A percentile compares a stretch with the other conserved stretches of the same genome.
phyloP scores from a whole-genome alignment of 2,113 vertebrate species.

The Rousettus leschenaultii region DNA sequence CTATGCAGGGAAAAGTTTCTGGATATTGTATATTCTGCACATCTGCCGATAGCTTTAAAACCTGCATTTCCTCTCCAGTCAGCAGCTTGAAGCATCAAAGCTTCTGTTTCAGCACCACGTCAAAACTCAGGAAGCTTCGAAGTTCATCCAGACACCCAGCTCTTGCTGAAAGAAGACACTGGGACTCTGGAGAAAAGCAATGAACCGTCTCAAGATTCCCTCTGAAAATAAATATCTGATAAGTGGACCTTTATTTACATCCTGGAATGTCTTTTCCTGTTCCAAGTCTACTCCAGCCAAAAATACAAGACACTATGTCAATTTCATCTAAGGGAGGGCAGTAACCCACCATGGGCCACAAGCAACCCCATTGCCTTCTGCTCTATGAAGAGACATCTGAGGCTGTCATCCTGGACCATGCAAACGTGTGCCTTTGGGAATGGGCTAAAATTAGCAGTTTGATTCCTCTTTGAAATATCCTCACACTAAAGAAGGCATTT shows the following conservation, averaged over 20 bases:
- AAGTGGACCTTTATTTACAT: slow-evolving; percentile 33
- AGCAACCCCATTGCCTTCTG: not conserved
- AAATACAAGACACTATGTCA: not conserved
- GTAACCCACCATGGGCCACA: not conserved
- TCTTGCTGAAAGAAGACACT: slow-evolving; percentile 61
- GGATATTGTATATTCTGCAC: slow-evolving; percentile 1
- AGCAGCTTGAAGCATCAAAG: slow-evolving; percentile 72
- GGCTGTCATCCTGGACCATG: not conserved
- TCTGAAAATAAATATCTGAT: slow-evolving; percentile 64
- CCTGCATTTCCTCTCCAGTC: slow-evolving; percentile 71
- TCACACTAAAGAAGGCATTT: not conserved
- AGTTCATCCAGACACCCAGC: slow-evolving; percentile 59
- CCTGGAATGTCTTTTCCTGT: slow-evolving; percentile 27
- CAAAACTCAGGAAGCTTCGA: slow-evolving; percentile 69
- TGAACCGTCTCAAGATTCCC: slow-evolving; percentile 11
- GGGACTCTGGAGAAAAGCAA: slow-evolving; percentile 44
- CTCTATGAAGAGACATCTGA: not conserved
- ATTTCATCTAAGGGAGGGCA: not conserved
- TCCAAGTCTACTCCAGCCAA: not conserved
- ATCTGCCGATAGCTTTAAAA: slow-evolving; percentile 61
- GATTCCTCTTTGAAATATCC: slow-evolving; percentile 22
- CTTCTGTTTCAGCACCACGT: slow-evolving; percentile 69
- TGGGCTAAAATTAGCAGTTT: slow-evolving; percentile 14
- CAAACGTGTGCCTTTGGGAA: not conserved
- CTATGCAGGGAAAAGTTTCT: not conserved